phyloP scores from a whole-genome alignment of 2,797 vertebrate genomes.

The Yasuhikotakia modesta region DNA sequence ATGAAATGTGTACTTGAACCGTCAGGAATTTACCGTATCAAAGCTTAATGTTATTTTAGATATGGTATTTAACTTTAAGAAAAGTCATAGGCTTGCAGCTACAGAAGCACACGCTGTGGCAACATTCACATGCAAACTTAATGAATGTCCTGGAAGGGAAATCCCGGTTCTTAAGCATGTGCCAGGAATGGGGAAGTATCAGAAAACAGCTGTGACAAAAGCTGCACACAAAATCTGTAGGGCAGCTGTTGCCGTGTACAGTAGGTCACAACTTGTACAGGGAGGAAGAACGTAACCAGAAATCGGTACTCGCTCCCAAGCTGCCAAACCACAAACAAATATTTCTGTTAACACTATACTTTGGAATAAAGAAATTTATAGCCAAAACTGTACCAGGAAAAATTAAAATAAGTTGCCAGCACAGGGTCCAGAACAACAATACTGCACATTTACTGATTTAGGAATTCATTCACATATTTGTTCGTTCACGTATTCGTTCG shows the following conservation, averaged over 20 bases:
- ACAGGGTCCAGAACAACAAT: too few relatives aligned
- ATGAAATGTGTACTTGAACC: not conserved
- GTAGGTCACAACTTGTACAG: conserved; percentile 4
- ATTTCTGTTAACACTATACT: not conserved
- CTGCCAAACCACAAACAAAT: not conserved
- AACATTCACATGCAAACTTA: conserved; percentile 6
- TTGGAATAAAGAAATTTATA: too few relatives aligned
- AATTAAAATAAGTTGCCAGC: too few relatives aligned
- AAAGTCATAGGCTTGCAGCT: not conserved
- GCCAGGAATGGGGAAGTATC: conserved; percentile 32
- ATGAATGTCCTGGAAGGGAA: conserved; percentile 1
- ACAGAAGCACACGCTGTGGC: not conserved
- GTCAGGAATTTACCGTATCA: not conserved
- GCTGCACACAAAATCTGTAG: not conserved
- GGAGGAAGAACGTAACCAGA: not conserved
- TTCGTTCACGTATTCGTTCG: too few relatives aligned
- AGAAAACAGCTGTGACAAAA: not conserved
- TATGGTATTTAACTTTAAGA: not conserved
- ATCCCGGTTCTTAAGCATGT: conserved; percentile 19
- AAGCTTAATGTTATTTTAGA: not conserved
- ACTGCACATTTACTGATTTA: too few relatives aligned
- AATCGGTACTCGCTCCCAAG: not conserved
- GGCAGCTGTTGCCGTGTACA: too few relatives aligned
- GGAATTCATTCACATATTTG: too few relatives aligned
- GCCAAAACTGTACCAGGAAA: too few relatives aligned